Evolutionary conservation across 2,888 invertebrate genomes (phyloP), one percentile per base, ranked within the genome.

Genomic region (Antheraea yamamai): DNA sequence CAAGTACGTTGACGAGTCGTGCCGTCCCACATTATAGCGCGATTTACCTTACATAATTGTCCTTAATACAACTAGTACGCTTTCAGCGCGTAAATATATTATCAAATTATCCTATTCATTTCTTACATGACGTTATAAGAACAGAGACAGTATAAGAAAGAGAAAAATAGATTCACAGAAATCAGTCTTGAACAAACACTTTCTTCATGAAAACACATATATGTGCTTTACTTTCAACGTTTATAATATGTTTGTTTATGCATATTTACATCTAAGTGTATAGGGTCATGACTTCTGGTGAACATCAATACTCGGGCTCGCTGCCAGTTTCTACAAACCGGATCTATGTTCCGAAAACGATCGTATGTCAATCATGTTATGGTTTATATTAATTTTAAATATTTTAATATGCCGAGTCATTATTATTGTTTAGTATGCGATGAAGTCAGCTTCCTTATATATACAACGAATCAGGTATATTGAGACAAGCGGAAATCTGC

Each of bases 371-470:
- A 7, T 20, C 51, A 72, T 18, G 4, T 72, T 51, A 52, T 52
- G 72, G 18, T 52, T 51, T 52, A 61, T 4, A n/a, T 61, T 58
- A 61, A 39, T 39, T 70, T 35, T 20, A 68, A 35, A 52, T 47
- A 52, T 23, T 12, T 68, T 2, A 79, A 76, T 47, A 75, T 75
- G 76, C 76, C 55, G 72, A 76, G 73, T 74, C 64, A 73, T 79
- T 77, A 30, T 76, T 81, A 75, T 75, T 61, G 58, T 30, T 72
- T 58, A 39, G 71, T 72, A 72, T 71, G 73, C 75, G 72, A 78
- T 80, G 76, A 78, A 66, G 77, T 78, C 77, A 78, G 77, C 76
- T 79, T 82, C 79, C 79, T 79, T 78, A 71, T 79, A 79, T 47
- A 35, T 26, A 68, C 35, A 76, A 75, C 72, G 71, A 72, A 76